Conservation (phyloP, 2,113 vertebrate species). For the Pogonocichla stellata region DNA sequence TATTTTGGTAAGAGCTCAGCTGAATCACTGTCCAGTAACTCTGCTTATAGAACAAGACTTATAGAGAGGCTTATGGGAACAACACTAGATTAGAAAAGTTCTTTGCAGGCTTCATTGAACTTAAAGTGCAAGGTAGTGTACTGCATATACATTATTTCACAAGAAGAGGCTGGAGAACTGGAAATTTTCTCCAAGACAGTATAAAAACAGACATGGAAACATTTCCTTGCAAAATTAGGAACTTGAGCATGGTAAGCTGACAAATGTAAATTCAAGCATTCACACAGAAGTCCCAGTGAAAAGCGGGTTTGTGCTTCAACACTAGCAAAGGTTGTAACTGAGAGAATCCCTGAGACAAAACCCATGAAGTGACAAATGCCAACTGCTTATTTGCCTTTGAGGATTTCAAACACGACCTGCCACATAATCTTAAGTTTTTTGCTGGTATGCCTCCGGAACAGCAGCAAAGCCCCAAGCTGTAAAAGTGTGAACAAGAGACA, state of each 20-base stretch:
- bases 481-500: neutral
- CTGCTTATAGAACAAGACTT: neutral
- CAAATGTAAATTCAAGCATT: neutral
- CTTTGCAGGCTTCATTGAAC: neutral
- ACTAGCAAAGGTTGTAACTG: neutral
- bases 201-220: neutral
- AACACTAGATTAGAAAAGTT: neutral
- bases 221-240: neutral
- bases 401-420: neutral
- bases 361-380: neutral
- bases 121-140: neutral
- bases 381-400: neutral
- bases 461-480: neutral
- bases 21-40: neutral
- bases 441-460: neutral
- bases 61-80: neutral
- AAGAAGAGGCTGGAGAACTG: neutral
- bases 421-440: neutral
- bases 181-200: neutral
- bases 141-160: neutral
- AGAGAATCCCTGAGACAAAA: neutral
- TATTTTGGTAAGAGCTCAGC: neutral
- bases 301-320: neutral
- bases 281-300: neutral
- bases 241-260: neutral